A percentile compares a stretch with the other conserved stretches of the same genome.
phyloP scores from a whole-genome alignment of 1,140 invertebrate genomes.

The Drosophila rhopaloa region DNA sequence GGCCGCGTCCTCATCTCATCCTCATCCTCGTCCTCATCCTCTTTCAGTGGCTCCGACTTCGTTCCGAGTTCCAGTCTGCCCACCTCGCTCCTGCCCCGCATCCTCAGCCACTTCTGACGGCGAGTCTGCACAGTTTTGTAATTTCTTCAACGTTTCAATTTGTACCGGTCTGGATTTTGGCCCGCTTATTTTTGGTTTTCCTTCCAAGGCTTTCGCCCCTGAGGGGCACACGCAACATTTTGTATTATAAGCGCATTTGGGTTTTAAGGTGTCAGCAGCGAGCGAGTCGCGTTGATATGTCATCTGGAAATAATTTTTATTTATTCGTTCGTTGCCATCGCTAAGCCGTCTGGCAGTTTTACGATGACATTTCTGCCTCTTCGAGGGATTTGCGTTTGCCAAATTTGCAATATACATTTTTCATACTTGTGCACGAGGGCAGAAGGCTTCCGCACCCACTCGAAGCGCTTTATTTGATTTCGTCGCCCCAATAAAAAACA shows the following conservation, averaged over 20 bases:
- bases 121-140: slow-evolving; percentile 53
- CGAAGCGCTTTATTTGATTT: slow-evolving; percentile 79
- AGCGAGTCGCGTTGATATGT: slow-evolving; percentile 76
- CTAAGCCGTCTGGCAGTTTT: slow-evolving; percentile 82
- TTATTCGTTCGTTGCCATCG: slow-evolving; percentile 62
- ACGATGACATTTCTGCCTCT: slow-evolving; percentile 79
- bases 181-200: slow-evolving; percentile 50
- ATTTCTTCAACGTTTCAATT: slow-evolving; percentile 76
- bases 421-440: slow-evolving; percentile 55
- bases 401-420: slow-evolving; percentile 72
- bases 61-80: slow-evolving; percentile 10
- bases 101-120: neutral
- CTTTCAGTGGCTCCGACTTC: slow-evolving; percentile 7
- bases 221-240: slow-evolving; percentile 56
- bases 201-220: slow-evolving; percentile 21
- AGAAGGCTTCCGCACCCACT: slow-evolving; percentile 32
- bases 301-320: slow-evolving; percentile 83
- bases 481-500: slow-evolving; percentile 76
- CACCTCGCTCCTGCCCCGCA: neutral
- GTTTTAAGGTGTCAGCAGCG: slow-evolving; percentile 81
- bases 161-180: slow-evolving; percentile 65
- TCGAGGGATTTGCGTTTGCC: slow-evolving; percentile 68
- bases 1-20: neutral
- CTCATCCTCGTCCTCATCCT: slow-evolving; percentile 1
- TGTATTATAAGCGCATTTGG: slow-evolving; percentile 82